Percentiles rank a stretch among this genome's conserved stretches.
These are phyloP conservation scores for Mythimna ferrago DNA, from an alignment of 2,888 invertebrate genomes.

Conservation along the genomic window DNA sequence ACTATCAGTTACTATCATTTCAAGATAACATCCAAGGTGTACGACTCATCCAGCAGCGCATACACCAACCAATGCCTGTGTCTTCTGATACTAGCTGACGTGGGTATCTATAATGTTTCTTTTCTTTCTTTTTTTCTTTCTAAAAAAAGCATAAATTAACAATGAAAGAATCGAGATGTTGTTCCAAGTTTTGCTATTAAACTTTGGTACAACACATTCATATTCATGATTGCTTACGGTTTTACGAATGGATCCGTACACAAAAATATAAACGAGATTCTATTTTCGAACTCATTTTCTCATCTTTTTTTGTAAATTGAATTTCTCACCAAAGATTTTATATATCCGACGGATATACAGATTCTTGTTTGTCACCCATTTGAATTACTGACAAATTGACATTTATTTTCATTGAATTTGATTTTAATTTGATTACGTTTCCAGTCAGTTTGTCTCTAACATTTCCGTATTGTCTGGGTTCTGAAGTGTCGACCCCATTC, in stretches of 20 bases:
- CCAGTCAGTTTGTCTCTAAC: background rate
- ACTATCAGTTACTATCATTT: too few relatives aligned
- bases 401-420: background rate
- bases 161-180: too few relatives aligned
- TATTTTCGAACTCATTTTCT: background rate
- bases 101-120: too few relatives aligned
- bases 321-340: background rate
- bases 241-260: background rate
- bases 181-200: too few relatives aligned
- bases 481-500: background rate
- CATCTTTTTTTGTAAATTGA: background rate
- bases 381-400: background rate
- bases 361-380: background rate
- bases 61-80: too few relatives aligned
- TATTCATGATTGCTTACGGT: conserved; percentile 1
- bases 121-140: too few relatives aligned
- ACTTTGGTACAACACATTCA: background rate
- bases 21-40: too few relatives aligned
- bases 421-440: background rate
- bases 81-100: too few relatives aligned
- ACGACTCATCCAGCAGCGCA: too few relatives aligned
- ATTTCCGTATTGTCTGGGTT: background rate
- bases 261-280: background rate
- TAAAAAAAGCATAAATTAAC: too few relatives aligned
- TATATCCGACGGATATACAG: too few relatives aligned